These are phyloP conservation scores for Neuroterus valhalla DNA, from an alignment of 1,140 invertebrate genomes.

Conservation along the genomic window DNA sequence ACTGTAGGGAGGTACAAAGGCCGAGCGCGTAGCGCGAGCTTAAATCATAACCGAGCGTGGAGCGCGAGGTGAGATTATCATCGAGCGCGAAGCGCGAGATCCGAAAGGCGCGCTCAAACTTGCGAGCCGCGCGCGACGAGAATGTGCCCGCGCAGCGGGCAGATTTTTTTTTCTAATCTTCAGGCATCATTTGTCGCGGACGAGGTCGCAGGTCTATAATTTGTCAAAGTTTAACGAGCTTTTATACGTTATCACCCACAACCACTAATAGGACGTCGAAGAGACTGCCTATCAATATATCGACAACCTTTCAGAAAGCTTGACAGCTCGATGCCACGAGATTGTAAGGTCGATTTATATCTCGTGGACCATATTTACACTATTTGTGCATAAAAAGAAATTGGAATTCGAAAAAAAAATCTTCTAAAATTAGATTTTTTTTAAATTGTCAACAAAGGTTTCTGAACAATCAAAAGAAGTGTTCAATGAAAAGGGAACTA, in stretches of 20 bases:
- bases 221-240: constrained; percentile 9
- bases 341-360: constrained; percentile 7
- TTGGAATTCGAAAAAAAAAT: background rate
- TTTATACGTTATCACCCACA: constrained; percentile 7
- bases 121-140: too few species aligned
- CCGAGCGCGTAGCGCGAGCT: too few species aligned
- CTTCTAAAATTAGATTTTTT: too few species aligned
- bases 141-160: too few species aligned
- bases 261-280: background rate
- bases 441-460: too few species aligned
- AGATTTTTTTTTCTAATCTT: background rate
- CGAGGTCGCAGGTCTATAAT: too few species aligned
- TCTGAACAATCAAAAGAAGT: background rate
- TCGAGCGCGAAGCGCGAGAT: too few species aligned
- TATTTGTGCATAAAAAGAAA: background rate
- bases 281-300: constrained; percentile 23
- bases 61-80: too few species aligned
- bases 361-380: background rate
- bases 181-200: constrained; percentile 2
- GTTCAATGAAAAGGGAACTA: background rate
- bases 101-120: too few species aligned
- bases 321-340: constrained; percentile 4
- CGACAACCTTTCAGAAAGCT: constrained; percentile 23
- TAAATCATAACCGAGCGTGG: too few species aligned
- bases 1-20: too few species aligned